A percentile compares a stretch with the other conserved stretches of the same genome.
Conservation (phyloP, 2,113 vertebrate species). For the Ciconia boyciana region DNA sequence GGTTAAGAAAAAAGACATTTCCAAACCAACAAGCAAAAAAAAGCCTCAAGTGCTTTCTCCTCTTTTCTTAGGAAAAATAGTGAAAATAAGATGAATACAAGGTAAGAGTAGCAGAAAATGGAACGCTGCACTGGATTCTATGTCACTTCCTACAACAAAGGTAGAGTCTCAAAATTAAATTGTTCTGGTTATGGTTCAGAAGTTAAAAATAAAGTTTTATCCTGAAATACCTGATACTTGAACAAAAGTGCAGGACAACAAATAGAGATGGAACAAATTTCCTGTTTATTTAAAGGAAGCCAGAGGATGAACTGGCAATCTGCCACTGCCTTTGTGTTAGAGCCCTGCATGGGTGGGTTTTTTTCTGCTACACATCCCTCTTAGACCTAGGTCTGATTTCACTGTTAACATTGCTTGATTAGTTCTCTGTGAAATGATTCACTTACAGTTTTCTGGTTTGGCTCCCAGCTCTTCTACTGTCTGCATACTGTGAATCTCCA, state of each 20-base stretch:
- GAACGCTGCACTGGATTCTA: not conserved
- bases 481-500: conserved; percentile 88
- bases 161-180: not conserved
- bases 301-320: not conserved
- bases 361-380: not conserved
- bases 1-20: not conserved
- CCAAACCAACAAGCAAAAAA: not conserved
- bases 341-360: not conserved
- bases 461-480: conserved; percentile 85
- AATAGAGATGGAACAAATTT: not conserved
- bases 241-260: not conserved
- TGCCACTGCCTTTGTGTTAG: not conserved
- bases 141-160: not conserved
- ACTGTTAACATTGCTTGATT: not conserved
- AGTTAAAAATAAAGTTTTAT: not conserved
- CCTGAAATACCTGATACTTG: not conserved
- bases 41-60: not conserved
- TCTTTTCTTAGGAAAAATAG: not conserved
- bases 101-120: not conserved
- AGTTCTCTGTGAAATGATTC: not conserved
- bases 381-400: not conserved
- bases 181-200: not conserved
- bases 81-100: not conserved
- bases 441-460: conserved; percentile 90
- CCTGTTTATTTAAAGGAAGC: not conserved